Base-by-base conservation (phyloP, 2,797 vertebrate species). In the Peromyscus eremicus region DNA sequence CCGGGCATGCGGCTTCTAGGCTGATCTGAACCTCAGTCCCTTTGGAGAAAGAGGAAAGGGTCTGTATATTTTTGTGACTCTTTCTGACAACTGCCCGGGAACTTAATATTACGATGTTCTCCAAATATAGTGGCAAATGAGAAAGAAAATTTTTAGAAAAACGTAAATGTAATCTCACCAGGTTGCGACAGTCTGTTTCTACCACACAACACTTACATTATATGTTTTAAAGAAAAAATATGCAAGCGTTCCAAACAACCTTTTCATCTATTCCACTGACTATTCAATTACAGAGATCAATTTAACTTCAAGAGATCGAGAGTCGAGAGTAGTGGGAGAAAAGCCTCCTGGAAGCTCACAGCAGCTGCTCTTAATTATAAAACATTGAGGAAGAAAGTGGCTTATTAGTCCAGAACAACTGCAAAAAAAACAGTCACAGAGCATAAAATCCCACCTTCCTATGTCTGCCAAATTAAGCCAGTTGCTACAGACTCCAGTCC, bases 351-450 rank as follows among this genome's bases (percentile, higher is more conserved):
- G 55, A 73, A 87, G 84, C 43, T 94, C 32, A 27, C 29, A 73
- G 70, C 96, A 97, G 92, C 96, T 97, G 87, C 82, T 96, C 40
- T 84, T 90, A 93, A 97, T 95, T 96, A 91, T 81, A 90, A 95
- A 76, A 95, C 57, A 92, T n/a, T 64, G 96, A 96, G 73, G 46
- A 94, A 95, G 70, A 97, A 93, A 96, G 79, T 62, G 71, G 25
- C 79, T 91, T 55, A 43, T 77, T 70, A 89, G 89, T 68, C 83
- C 87, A 92, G 81, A 97, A 94, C 62, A 94, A 97, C 77, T 89
- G 92, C 77, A 92, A 75, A 94, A 94, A 95, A 95, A 62, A 52
- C 84, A 79, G 79, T 94, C 87, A 93, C 25, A 75, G 71, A 73
- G 73, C 62, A 62, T 64, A 93, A 80, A 88, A 89, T 75, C 52